Percentiles rank a stretch among this genome's conserved stretches.
phyloP scores from a whole-genome alignment of 1,140 invertebrate genomes.

The Drosophila insularis region DNA sequence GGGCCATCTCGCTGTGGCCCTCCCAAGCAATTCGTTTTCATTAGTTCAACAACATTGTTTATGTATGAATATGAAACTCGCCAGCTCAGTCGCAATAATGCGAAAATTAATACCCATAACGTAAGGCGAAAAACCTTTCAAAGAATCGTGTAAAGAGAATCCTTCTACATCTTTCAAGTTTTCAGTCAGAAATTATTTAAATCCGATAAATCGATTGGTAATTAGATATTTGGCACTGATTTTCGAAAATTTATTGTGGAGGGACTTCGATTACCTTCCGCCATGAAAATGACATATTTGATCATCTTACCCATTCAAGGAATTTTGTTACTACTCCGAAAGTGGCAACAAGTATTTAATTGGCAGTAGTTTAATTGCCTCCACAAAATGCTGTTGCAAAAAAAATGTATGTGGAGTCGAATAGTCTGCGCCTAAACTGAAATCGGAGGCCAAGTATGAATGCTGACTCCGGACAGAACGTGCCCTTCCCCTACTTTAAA shows the following conservation, averaged over 20 bases:
- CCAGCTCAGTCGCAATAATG: neutral
- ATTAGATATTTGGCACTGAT: no score
- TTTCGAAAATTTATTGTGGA: neutral
- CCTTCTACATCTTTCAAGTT: no score
- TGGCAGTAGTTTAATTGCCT: slow-evolving; percentile 58
- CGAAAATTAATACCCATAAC: no score
- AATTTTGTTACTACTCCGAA: no score
- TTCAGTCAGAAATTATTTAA: no score
- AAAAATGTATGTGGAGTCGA: slow-evolving; percentile 38
- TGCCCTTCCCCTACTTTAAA: slow-evolving; percentile 57
- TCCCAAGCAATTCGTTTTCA: slow-evolving; percentile 34
- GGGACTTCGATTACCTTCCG: neutral
- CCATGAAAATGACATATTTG: neutral
- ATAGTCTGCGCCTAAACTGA: slow-evolving; percentile 26
- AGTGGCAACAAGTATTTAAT: slow-evolving; percentile 48
- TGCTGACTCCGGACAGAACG: slow-evolving; percentile 41
- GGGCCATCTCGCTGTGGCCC: neutral
- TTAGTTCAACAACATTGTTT: slow-evolving; percentile 51
- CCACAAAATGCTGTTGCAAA: slow-evolving; percentile 23
- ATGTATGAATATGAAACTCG: neutral
- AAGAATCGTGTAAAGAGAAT: no score
- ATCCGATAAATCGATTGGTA: no score
- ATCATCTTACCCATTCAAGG: slow-evolving; percentile 51
- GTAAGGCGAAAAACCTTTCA: no score
- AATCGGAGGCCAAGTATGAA: slow-evolving; percentile 33